Evolutionary conservation across 2,888 invertebrate genomes (phyloP).

Genomic region (Pogonocherus hispidulus): DNA sequence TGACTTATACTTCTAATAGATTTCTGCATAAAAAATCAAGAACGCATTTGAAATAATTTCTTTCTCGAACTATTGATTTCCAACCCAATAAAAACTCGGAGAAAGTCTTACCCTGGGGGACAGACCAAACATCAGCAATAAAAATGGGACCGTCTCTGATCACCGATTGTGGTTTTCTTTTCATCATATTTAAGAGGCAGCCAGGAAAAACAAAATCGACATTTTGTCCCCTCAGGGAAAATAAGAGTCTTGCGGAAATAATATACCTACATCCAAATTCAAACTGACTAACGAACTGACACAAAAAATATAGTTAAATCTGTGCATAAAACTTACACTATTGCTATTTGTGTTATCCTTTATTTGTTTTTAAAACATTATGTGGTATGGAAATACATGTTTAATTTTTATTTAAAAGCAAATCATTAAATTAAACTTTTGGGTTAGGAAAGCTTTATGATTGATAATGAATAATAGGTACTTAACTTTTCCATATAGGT

Average conservation of each 20-base stretch:
- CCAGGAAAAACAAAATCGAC: slow-evolving; percentile 17
- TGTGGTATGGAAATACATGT: no score
- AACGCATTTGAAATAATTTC: background rate
- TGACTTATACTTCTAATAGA: no score
- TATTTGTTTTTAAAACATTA: no score
- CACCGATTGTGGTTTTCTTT: slow-evolving; percentile 23
- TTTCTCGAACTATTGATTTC: slow-evolving; percentile 12
- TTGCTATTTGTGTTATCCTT: no score
- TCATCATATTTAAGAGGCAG: slow-evolving; percentile 21
- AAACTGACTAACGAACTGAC: slow-evolving; percentile 1
- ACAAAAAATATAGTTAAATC: no score
- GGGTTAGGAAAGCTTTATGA: no score
- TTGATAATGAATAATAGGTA: no score
- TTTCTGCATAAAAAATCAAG: background rate
- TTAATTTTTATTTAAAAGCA: no score
- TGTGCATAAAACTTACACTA: no score
- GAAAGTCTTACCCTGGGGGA: slow-evolving; percentile 3
- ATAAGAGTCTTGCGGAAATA: slow-evolving; percentile 3
- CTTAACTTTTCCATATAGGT: no score
- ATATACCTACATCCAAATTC: background rate
- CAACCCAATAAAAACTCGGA: background rate
- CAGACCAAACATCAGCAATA: slow-evolving; percentile 17
- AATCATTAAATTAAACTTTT: no score
- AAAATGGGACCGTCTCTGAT: slow-evolving; percentile 26
- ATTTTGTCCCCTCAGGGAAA: slow-evolving; percentile 9